Conservation (phyloP, 2,113 vertebrate genomes). For the Excalfactoria chinensis region DNA sequence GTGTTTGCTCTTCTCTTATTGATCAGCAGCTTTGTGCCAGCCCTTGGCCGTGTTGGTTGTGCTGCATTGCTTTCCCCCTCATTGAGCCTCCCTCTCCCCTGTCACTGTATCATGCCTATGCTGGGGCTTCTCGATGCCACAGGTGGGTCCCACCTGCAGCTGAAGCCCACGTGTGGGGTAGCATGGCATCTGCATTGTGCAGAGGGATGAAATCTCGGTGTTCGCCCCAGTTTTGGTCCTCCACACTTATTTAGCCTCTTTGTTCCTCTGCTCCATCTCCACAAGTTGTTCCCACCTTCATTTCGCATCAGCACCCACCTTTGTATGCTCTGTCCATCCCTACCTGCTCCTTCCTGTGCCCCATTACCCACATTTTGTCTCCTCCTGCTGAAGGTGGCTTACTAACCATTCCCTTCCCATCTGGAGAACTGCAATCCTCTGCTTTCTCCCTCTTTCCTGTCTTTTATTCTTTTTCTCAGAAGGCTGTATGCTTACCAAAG, state of each 20-base stretch:
- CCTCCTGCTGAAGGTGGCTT: neutral
- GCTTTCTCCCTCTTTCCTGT: neutral
- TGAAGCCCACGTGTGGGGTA: neutral
- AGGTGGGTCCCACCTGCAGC: neutral
- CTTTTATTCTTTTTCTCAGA: neutral
- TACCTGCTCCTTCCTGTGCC: neutral
- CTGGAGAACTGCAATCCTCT: neutral
- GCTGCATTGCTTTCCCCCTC: neutral
- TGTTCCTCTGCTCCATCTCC: neutral
- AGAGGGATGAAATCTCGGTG: neutral
- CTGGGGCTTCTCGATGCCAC: neutral
- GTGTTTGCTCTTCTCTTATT: neutral
- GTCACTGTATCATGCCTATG: rapidly evolving
- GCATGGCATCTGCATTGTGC: neutral
- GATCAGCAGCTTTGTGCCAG: slow-evolving; percentile 5
- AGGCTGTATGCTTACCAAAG: neutral
- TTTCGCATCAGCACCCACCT: neutral
- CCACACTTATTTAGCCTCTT: neutral
- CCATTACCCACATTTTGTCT: neutral
- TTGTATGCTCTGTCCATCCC: neutral
- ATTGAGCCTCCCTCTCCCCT: neutral
- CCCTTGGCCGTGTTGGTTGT: neutral
- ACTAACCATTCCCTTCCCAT: neutral
- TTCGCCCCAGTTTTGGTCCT: neutral
- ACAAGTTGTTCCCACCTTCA: neutral